Percentiles rank a stretch among this genome's conserved stretches.
These are phyloP conservation scores for Oncopodura yosiiana DNA, from an alignment of 1,140 invertebrate genomes.

Conservation along the genomic window DNA sequence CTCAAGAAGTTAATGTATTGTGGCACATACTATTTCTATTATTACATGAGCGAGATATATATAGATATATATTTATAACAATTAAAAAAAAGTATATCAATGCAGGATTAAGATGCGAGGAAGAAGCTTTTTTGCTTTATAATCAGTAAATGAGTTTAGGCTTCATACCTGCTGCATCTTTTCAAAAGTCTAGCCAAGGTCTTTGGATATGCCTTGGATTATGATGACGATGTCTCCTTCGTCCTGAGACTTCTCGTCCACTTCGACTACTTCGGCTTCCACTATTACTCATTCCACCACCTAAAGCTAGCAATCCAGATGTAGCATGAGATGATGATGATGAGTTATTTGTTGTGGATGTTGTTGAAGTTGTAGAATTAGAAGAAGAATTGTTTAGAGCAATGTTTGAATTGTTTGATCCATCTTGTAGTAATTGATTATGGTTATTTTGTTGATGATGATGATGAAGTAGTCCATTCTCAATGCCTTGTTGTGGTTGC, in stretches of 20 bases:
- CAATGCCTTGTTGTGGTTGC: no score
- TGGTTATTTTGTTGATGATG: constrained; percentile 7
- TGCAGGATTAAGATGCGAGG: no score
- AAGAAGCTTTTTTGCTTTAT: no score
- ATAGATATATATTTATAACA: no score
- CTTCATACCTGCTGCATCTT: constrained; percentile 81
- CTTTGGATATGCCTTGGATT: constrained; percentile 57
- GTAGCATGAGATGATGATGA: not conserved
- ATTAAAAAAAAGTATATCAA: no score
- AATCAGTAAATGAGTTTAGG: not conserved
- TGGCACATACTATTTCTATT: no score
- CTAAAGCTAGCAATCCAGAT: not conserved
- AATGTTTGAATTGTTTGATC: not conserved
- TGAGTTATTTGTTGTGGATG: constrained; percentile 12
- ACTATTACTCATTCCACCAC: not conserved
- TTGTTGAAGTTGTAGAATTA: constrained; percentile 9
- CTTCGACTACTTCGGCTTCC: constrained; percentile 10
- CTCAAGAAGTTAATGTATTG: no score
- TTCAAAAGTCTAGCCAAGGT: constrained; percentile 86
- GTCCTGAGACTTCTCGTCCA: constrained; percentile 38
- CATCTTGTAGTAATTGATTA: not conserved
- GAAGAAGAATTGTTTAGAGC: constrained; percentile 11
- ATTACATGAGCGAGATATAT: no score
- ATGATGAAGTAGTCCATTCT: no score
- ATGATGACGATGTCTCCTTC: constrained; percentile 40